These are phyloP conservation scores for Solen grandis DNA, from an alignment of 1,140 invertebrate species.

Conservation along the genomic window DNA sequence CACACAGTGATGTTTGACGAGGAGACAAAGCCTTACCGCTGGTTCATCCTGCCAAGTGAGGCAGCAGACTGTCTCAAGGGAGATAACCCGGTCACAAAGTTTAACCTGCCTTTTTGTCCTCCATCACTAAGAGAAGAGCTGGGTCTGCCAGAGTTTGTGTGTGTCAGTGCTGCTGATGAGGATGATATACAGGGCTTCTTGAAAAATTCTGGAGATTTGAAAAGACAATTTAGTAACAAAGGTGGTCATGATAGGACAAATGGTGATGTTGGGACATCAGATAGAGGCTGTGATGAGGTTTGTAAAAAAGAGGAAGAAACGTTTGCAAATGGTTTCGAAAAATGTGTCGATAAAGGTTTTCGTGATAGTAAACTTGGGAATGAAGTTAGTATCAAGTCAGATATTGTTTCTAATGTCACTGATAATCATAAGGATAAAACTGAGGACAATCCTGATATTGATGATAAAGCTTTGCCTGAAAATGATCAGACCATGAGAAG, in stretches of 20 bases:
- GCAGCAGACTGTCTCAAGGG: conserved; percentile 75
- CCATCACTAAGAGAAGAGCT: conserved; percentile 46
- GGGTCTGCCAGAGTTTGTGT: conserved; percentile 44
- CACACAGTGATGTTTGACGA: conserved; percentile 87
- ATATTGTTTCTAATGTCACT: neutral
- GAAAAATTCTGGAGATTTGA: neutral
- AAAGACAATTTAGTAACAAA: neutral
- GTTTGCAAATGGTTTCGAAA: no score
- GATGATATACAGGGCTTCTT: neutral
- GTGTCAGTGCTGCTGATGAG: conserved; percentile 22
- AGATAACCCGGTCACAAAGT: conserved; percentile 11
- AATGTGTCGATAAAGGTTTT: no score
- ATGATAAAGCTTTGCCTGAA: neutral
- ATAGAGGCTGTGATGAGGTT: no score
- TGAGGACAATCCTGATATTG: neutral
- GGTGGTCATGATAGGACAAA: neutral
- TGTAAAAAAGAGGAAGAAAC: no score
- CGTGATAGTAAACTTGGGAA: no score
- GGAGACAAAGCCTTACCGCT: conserved; percentile 86
- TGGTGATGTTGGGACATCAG: no score
- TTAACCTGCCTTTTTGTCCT: conserved; percentile 65
- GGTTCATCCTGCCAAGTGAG: conserved; percentile 90
- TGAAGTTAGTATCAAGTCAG: no score
- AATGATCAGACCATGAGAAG: no score
- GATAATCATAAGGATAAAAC: neutral